Percentiles rank a stretch among this genome's conserved stretches.
Evolutionary conservation across 2,113 vertebrate genomes (phyloP).

Genomic region (Okapia johnstoni): DNA sequence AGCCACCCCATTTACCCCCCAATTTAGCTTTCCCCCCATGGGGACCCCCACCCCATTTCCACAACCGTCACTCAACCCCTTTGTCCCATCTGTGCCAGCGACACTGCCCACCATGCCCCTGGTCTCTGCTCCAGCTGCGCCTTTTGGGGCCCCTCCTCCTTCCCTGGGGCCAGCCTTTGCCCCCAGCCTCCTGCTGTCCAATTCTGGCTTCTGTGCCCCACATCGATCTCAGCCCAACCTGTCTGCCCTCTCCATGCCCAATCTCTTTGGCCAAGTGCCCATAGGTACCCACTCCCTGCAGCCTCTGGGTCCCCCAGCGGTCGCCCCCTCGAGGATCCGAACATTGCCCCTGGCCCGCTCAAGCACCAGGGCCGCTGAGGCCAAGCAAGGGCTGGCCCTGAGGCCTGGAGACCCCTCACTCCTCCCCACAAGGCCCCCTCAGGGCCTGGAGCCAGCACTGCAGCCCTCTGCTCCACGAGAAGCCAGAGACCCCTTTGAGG

Average conservation of each 20-base stretch:
- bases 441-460: conserved; percentile 74
- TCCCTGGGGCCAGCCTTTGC: conserved; percentile 85
- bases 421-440: conserved; percentile 76
- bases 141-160: conserved; percentile 78
- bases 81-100: conserved; percentile 78
- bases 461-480: conserved; percentile 72
- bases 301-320: conserved; percentile 69
- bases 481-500: conserved; percentile 91
- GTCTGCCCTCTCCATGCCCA: conserved; percentile 83
- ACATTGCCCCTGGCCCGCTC: conserved; percentile 76
- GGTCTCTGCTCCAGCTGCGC: conserved; percentile 75
- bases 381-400: conserved; percentile 75
- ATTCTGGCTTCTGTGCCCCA: conserved; percentile 78
- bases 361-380: conserved; percentile 78
- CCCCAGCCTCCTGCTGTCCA: conserved; percentile 77
- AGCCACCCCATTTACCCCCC: conserved; percentile 72
- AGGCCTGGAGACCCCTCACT: conserved; percentile 74
- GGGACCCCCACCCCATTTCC: conserved; percentile 76
- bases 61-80: conserved; percentile 88
- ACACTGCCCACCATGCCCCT: conserved; percentile 74
- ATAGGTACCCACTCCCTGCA: conserved; percentile 75
- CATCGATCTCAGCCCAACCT: conserved; percentile 79
- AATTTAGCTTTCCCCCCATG: conserved; percentile 77
- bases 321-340: conserved; percentile 72
- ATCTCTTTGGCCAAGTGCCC: conserved; percentile 85